A percentile compares a stretch with the other conserved stretches of the same genome.
Conservation (phyloP, 2,113 vertebrate genomes). For the Cardinalis cardinalis region DNA sequence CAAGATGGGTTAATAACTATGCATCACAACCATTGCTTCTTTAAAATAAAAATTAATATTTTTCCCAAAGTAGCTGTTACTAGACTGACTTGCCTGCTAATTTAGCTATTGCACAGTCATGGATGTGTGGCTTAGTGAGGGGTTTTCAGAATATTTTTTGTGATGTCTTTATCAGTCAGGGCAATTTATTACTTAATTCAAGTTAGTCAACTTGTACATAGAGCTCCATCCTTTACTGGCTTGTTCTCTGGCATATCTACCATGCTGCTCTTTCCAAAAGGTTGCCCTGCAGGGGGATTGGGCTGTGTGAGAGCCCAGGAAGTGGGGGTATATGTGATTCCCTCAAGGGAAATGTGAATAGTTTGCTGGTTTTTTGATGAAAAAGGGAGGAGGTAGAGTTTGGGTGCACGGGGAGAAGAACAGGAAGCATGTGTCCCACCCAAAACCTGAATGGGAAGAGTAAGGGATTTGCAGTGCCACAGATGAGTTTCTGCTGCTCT, state of each 20-base stretch:
- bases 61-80: background rate
- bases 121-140: conserved; percentile 9
- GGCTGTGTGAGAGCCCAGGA: background rate
- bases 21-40: background rate
- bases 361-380: background rate
- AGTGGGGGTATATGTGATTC: background rate
- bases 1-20: background rate
- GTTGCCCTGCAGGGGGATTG: background rate
- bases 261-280: conserved; percentile 3
- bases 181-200: conserved; percentile 35
- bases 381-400: background rate
- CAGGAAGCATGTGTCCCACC: rapidly evolving
- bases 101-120: background rate
- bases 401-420: background rate
- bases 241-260: conserved; percentile 18
- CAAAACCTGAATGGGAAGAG: background rate
- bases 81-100: background rate
- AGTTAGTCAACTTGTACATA: background rate
- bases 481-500: background rate
- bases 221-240: conserved; percentile 17
- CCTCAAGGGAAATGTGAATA: background rate
- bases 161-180: conserved; percentile 49
- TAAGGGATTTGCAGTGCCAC: rapidly evolving
- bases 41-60: background rate
- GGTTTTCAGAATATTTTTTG: conserved; percentile 39